Percentiles rank a stretch among this genome's conserved stretches.
These are phyloP conservation scores for Halichondria panicea DNA, from an alignment of 37 sponge, comb jelly and placozoan species.

Conservation along the genomic window DNA sequence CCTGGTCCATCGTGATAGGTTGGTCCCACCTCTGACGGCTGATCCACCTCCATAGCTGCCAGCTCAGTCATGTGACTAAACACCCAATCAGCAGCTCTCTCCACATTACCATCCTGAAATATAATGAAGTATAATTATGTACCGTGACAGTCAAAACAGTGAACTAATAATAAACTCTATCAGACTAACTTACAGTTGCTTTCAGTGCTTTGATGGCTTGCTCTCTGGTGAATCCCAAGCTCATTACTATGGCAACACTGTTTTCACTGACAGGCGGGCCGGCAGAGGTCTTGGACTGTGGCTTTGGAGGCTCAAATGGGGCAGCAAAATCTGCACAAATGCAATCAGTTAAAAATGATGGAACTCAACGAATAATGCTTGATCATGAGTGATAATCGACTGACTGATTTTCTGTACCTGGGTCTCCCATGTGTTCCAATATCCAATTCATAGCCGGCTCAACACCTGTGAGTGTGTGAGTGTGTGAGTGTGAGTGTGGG, in stretches of 20 bases:
- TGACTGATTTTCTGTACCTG: too few species aligned
- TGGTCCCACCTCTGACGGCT: conserved; percentile 6
- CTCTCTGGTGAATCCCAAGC: conserved; percentile 82
- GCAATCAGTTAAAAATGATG: neutral
- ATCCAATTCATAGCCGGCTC: conserved; percentile 95
- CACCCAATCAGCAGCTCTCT: conserved; percentile 93
- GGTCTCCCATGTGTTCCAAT: conserved; percentile 87
- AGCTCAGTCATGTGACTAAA: conserved; percentile 84
- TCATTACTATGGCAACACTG: conserved; percentile 56
- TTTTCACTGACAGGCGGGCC: conserved; percentile 55
- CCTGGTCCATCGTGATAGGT: conserved; percentile 55
- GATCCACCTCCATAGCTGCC: conserved; percentile 43
- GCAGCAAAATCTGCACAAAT: conserved; percentile 53
- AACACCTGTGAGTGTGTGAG: conserved; percentile 42
- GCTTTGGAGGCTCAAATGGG: conserved; percentile 48
- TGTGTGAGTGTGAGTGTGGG: too few species aligned
- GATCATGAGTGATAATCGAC: too few species aligned
- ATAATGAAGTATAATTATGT: neutral
- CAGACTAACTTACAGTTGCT: conserved; percentile 48
- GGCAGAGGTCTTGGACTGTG: too few species aligned
- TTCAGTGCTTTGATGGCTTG: conserved; percentile 75
- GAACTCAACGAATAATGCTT: too few species aligned
- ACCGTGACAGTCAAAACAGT: too few species aligned
- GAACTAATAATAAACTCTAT: too few species aligned
- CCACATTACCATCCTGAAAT: conserved; percentile 69